These are phyloP conservation scores for Acanthisitta chloris DNA, from an alignment of 2,113 vertebrate genomes.

Conservation along the genomic window DNA sequence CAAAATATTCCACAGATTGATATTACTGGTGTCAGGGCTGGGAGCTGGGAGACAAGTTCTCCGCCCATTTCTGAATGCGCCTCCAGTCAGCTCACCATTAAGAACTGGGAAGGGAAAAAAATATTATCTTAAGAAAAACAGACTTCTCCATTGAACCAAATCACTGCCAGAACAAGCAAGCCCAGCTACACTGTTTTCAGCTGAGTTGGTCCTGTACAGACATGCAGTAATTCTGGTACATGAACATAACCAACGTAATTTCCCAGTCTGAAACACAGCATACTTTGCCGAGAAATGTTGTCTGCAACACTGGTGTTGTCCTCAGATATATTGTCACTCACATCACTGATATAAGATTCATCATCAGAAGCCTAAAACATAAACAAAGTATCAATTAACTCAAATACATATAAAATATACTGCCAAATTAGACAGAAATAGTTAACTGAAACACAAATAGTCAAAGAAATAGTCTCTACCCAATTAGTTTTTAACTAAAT, in stretches of 20 bases:
- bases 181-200: neutral
- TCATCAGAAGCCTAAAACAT: conserved; percentile 91
- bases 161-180: neutral
- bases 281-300: conserved; percentile 97
- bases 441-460: neutral
- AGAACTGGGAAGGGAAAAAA: conserved; percentile 78
- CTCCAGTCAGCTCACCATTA: conserved; percentile 92
- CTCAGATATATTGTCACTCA: conserved; percentile 99
- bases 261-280: conserved; percentile 29
- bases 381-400: neutral
- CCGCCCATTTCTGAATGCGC: conserved; percentile 91
- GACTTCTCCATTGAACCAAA: neutral
- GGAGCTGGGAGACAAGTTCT: conserved; percentile 91
- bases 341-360: conserved; percentile 98
- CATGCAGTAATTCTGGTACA: neutral
- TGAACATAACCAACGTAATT: neutral
- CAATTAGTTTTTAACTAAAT: neutral
- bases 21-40: conserved; percentile 94
- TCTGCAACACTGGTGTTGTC: conserved; percentile 98
- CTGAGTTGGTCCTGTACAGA: neutral
- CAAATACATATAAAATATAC: neutral
- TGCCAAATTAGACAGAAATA: neutral
- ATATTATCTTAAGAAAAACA: neutral
- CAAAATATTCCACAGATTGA: conserved; percentile 99
- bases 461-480: neutral